Evolutionary conservation across 2,797 vertebrate species (phyloP), one percentile per base, ranked within the genome.

Genomic region (Syngnathus acus): DNA sequence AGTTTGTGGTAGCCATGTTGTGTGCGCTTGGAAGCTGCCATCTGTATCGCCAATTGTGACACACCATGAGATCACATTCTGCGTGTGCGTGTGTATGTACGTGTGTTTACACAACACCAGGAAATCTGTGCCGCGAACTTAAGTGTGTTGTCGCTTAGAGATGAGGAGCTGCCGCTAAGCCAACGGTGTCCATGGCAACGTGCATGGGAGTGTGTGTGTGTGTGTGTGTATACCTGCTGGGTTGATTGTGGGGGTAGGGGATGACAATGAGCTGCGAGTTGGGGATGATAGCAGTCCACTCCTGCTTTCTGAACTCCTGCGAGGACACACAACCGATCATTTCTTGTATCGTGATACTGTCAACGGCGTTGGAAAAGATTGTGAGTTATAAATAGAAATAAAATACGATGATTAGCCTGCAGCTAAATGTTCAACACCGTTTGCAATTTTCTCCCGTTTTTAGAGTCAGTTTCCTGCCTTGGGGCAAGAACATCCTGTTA

Each of bases 221-320:
- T 19, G 62, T 62, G 64, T 65, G 48, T 53, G 48, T 65, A 51
- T 94, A 98, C 96, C 93, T 98, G 89, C 88, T 91, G 53, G 96
- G 95, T 47, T 92, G 84, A 21, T 92, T 68, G 54, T 94, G 95
- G 40, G 95, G 96, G 82, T 89, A 95, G 0, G 97, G 97, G 77
- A 98, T 97, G 79, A 98, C 96, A 23, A 98, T 97, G 10, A 99
- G 94, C 87, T 98, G 97, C 37, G 96, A 98, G 85, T 99, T 98
- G 60, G 97, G 96, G 79, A 99, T 99, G 83, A 99, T 97, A 72
- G 96, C 96, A 0, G 94, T 98, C 97, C 96, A 98, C 75, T 98
- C 96, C 75, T 98, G 92, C 69, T 84, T 94, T 78, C 94, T 90
- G 65, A 91, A 8, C 6, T 90, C 85, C 97, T 98, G 43, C 54